Conservation (phyloP, 2,888 invertebrate genomes). For the Drosophila acutilabella region DNA sequence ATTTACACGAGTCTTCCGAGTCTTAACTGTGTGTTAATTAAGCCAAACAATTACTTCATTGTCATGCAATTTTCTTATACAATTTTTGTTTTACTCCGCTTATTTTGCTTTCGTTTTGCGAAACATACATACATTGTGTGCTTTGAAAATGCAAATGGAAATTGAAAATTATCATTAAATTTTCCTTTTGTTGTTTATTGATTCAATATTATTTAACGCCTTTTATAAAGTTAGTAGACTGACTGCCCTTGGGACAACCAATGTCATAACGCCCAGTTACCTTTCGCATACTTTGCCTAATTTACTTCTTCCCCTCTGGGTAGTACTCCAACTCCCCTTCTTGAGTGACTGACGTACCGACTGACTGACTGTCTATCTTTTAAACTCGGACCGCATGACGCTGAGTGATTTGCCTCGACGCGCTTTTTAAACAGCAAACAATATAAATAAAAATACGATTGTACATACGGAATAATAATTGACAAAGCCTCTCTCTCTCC, state of each 20-base stretch:
- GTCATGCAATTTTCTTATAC: constrained; percentile 34
- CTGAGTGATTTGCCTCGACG: constrained; percentile 71
- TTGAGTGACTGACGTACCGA: constrained; percentile 1
- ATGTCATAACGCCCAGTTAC: constrained; percentile 35
- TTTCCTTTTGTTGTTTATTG: constrained; percentile 24
- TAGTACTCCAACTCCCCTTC: background rate
- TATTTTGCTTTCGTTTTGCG: constrained; percentile 21
- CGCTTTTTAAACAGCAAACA: constrained; percentile 63
- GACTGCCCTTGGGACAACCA: constrained; percentile 46
- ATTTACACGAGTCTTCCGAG: constrained; percentile 51
- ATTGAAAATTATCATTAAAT: constrained; percentile 27
- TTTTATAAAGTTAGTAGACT: constrained; percentile 7
- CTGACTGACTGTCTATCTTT: constrained; percentile 13
- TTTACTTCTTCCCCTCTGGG: background rate
- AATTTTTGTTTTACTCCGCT: constrained; percentile 7
- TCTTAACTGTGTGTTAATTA: constrained; percentile 64
- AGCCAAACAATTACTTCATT: constrained; percentile 65
- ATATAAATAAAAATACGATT: constrained; percentile 38
- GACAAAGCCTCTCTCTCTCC: constrained; percentile 33
- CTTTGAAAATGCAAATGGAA: constrained; percentile 26
- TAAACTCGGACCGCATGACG: constrained; percentile 46
- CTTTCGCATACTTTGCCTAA: constrained; percentile 17
- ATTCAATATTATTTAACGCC: constrained; percentile 24
- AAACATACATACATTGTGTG: constrained; percentile 30
- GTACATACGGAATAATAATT: constrained; percentile 47